Base-by-base conservation (phyloP, 2,113 vertebrate genomes). In the Anolis carolinensis region DNA sequence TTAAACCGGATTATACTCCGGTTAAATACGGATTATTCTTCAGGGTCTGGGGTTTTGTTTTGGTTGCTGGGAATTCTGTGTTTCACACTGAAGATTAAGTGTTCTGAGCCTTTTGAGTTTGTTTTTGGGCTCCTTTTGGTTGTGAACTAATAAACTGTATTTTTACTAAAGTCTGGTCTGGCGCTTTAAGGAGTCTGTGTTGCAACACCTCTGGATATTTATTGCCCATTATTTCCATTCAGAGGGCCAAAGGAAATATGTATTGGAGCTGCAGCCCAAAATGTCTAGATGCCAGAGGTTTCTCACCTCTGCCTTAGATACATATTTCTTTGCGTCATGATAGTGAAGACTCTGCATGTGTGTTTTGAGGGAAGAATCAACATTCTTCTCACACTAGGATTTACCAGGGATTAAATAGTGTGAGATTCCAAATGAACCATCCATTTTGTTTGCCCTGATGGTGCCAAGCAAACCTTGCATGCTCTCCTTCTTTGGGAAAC, bases 361-460 rank as follows among this genome's bases (percentile, higher is more conserved):
- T 8, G 52, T 13, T 20, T 10, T 0, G 63, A 13, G 2, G 50
- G 32, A 30, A 25, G 9, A 48, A 13, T 81, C 76, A 78, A 85
- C 81, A 70, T 1, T 1, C 4, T 52, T 0, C 0, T 4, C 82
- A 76, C 70, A 86, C 14, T 18, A 27, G 1, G 30, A 72, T 25
- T 86, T 89, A 34, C 14, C 79, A 52, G 52, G 80, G 72, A 23
- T 91, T 88, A 87, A 4, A 68, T 0, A 0, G 50, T 74, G 59
- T 34, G 73, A 44, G 68, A 34, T 82, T 86, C 89, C 89, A 77
- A 68, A 77, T 65, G 32, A 92, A 44, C 52, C 86, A 48, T 48
- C 73, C 55, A 75, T 84, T 84, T 67, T 85, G 77, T 63, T 76
- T 88, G 72, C 2, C 3, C 30, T 65, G 86, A 85, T 74, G 86